A percentile compares a stretch with the other conserved stretches of the same genome.
phyloP scores from a whole-genome alignment of 1,140 invertebrate species.

The Orchestia grillus region DNA sequence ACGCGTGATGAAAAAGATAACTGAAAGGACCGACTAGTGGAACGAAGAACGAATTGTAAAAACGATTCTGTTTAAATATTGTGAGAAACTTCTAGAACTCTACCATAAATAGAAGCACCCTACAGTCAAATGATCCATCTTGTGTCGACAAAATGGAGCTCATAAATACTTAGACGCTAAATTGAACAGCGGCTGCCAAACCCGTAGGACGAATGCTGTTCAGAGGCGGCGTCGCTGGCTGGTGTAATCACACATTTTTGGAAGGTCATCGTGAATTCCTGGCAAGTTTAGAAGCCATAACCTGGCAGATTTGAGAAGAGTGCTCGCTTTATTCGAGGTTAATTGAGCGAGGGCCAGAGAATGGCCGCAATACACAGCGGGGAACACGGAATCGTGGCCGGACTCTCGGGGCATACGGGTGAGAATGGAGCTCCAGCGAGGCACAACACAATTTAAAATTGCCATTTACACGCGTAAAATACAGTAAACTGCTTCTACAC shows the following conservation, averaged over 20 bases:
- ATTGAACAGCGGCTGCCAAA: background rate
- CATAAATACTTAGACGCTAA: background rate
- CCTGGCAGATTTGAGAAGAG: conserved; percentile 42
- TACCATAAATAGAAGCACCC: background rate
- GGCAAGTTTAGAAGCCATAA: conserved; percentile 46
- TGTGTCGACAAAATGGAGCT: background rate
- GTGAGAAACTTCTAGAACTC: background rate
- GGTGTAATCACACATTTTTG: conserved; percentile 31
- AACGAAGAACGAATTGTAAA: background rate
- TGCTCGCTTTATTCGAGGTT: conserved; percentile 24
- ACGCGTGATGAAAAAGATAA: background rate
- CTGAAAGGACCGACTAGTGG: background rate
- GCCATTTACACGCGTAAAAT: background rate
- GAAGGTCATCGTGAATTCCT: conserved; percentile 9
- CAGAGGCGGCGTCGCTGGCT: background rate
- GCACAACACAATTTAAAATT: background rate
- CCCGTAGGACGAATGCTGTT: background rate
- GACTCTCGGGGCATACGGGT: background rate
- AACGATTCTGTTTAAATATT: too few relatives aligned
- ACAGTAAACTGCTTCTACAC: too few relatives aligned
- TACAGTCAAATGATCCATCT: background rate
- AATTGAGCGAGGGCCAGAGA: conserved; percentile 20
- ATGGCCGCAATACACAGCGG: conserved; percentile 28
- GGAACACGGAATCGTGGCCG: background rate
- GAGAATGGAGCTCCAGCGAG: background rate